Base-by-base conservation (phyloP, 2,113 vertebrate species). In the Marmota flaviventris region DNA sequence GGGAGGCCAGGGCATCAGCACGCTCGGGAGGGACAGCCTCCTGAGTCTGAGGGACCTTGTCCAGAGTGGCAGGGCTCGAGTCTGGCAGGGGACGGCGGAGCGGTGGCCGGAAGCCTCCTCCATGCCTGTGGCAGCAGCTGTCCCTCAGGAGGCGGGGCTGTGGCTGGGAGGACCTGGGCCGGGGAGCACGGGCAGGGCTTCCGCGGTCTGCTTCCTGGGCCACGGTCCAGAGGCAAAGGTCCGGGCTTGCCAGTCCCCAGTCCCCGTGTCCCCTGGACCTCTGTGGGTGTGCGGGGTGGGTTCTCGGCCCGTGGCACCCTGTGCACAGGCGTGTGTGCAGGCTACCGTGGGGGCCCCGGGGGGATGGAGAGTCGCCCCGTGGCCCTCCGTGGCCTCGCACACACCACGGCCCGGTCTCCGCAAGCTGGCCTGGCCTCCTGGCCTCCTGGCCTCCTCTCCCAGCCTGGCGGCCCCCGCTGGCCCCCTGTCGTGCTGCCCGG, bases 181-280 rank as follows among this genome's bases (percentile, higher is more conserved):
- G 83, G 2, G 32, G 63, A 45, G 29, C 0, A 1, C 27, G 61
- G 24, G 61, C 61, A 0, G 17, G 45, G 13, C 2, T 51, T 32
- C 56, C 20, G 48, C 37, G 2, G 45, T n/a, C 34, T 11, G 27
- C 70, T 79, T 92, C 76, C 56, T 34, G 48, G 87, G 63, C 65
- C 65, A 16, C 12, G 70, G 45, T n/a, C 67, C 70, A 39, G 29
- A 76, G 84, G 82, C 84, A 84, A 63, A 93, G 18, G 87, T 91
- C 37, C 0, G 8, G 37, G 61, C 63, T 76, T 8, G 7, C 65
- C 84, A 37, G 53, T 48, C 63, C 45, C 79, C 9, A 6, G 39
- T 11, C 11, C 25, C 85, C 39, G 7, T 0, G 6, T 51, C 48
- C 48, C 42, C n/a, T 4, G 5, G n/a, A 51, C 42, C 16, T 94